Evolutionary conservation across 2,113 vertebrate species (phyloP).

Genomic region (Pedetes capensis): DNA sequence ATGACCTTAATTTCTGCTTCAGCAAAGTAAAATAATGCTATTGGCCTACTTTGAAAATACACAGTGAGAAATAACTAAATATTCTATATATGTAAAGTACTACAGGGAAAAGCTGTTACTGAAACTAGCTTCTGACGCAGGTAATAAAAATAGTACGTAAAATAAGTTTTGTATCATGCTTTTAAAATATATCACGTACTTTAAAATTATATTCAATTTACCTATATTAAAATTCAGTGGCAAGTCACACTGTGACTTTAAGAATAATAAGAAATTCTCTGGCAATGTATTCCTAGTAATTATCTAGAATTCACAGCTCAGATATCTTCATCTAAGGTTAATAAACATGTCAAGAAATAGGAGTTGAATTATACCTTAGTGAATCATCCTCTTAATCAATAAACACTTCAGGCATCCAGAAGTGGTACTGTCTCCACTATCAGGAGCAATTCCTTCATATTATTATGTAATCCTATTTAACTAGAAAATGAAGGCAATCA

Average conservation of each 20-base stretch:
- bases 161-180: background rate
- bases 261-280: constrained; percentile 1
- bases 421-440: background rate
- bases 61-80: background rate
- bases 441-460: background rate
- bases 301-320: constrained; percentile 19
- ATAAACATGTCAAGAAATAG: background rate
- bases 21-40: background rate
- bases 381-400: background rate
- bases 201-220: constrained; percentile 40
- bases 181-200: constrained; percentile 30
- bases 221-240: constrained; percentile 4
- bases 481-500: background rate
- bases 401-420: background rate
- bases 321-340: background rate
- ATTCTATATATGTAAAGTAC: background rate
- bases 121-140: background rate
- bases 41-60: background rate
- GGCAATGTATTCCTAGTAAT: background rate
- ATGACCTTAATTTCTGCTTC: background rate
- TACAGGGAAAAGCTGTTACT: background rate
- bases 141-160: constrained; percentile 5
- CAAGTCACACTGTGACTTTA: background rate
- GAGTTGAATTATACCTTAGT: background rate
- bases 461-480: background rate